Percentiles rank a stretch among this genome's conserved stretches.
phyloP scores from a whole-genome alignment of 2,113 vertebrate species.

The Xenopus laevis region DNA sequence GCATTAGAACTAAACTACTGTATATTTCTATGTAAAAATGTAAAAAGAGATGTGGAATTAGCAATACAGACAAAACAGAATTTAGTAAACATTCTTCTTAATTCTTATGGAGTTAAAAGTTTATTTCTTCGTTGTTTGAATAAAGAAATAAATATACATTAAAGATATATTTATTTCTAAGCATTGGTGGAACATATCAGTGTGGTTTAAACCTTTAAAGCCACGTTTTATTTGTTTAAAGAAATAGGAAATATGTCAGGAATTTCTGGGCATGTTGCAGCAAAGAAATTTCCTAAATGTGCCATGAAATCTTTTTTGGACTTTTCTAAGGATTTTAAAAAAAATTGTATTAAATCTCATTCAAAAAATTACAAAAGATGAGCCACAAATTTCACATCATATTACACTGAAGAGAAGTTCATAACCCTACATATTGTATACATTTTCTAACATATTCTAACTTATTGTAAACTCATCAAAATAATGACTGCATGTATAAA shows the following conservation, averaged over 20 bases:
- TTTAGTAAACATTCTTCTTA: too few species aligned
- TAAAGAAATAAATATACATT: too few species aligned
- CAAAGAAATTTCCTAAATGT: slow-evolving; percentile 62
- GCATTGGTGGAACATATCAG: not conserved
- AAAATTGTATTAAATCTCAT: slow-evolving; percentile 39
- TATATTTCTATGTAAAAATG: too few species aligned
- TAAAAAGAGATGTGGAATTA: too few species aligned
- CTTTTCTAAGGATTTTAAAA: slow-evolving; percentile 42
- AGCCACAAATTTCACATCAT: slow-evolving; percentile 17
- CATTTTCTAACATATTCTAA: slow-evolving; percentile 16
- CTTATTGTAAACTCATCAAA: not conserved
- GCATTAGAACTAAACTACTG: too few species aligned
- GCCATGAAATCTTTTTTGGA: slow-evolving; percentile 53
- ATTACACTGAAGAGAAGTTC: slow-evolving; percentile 22
- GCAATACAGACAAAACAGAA: too few species aligned
- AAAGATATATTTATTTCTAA: too few species aligned
- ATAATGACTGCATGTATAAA: not conserved
- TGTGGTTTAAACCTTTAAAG: slow-evolving; percentile 11
- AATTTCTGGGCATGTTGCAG: slow-evolving; percentile 67
- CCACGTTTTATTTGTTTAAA: slow-evolving; percentile 61
- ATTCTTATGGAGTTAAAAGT: too few species aligned
- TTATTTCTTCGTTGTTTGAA: too few species aligned
- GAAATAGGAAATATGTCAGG: slow-evolving; percentile 62
- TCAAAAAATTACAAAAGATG: slow-evolving; percentile 23
- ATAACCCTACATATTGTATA: slow-evolving; percentile 29